These are phyloP conservation scores for Amphiura filiformis DNA, from an alignment of 35 echinoderm and acorn worm species.

Conservation along the genomic window DNA sequence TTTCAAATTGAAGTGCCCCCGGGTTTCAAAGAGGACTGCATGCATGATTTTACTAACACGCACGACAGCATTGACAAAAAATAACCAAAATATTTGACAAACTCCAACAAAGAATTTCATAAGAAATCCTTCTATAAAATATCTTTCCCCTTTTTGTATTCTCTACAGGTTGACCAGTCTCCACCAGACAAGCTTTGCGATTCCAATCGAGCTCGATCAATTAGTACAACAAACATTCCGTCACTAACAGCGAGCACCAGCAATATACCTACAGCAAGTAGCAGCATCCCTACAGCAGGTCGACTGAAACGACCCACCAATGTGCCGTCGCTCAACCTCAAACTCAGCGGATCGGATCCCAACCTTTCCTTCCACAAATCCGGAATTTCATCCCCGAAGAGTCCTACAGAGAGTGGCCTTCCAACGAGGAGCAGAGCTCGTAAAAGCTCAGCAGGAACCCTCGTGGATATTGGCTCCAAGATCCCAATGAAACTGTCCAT, in stretches of 20 bases:
- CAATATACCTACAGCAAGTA: no score
- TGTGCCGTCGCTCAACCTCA: neutral
- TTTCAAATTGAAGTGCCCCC: no score
- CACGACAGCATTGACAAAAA: no score
- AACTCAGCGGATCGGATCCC: conserved; percentile 25
- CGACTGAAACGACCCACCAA: neutral
- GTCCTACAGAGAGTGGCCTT: neutral
- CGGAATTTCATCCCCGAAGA: neutral
- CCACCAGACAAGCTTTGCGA: neutral
- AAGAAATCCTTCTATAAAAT: no score
- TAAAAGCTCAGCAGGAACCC: neutral
- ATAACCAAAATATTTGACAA: no score
- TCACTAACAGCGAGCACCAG: no score
- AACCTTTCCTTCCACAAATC: conserved; percentile 7
- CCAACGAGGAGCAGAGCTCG: neutral
- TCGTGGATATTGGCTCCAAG: neutral
- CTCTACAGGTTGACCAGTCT: neutral
- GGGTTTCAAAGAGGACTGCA: no score
- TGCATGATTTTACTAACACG: no score
- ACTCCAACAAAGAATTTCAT: no score
- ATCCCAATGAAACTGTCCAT: neutral
- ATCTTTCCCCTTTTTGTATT: no score
- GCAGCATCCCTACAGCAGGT: neutral
- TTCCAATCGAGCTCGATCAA: neutral
- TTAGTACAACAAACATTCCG: no score